Evolutionary conservation across 2,888 invertebrate genomes (phyloP).

Genomic region (Melitaea athalia): DNA sequence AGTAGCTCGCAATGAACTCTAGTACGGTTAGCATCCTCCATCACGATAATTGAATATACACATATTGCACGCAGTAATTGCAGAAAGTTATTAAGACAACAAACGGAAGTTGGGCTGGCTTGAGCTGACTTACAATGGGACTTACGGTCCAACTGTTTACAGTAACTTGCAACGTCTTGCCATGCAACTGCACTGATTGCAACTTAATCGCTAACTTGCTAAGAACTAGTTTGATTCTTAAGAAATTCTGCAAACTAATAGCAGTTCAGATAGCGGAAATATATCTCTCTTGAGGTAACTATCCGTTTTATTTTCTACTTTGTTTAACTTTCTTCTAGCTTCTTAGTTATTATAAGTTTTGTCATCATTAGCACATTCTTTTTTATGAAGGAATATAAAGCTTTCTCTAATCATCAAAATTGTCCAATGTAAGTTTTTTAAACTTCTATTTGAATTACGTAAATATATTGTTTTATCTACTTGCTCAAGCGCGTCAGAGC

Average conservation of each 20-base stretch:
- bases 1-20: not conserved
- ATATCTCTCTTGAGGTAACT: constrained; percentile 28
- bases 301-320: constrained; percentile 20
- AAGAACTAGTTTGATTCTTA: constrained; percentile 63
- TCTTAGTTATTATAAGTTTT: constrained; percentile 9
- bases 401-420: not conserved
- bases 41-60: constrained; percentile 35
- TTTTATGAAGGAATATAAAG: not conserved
- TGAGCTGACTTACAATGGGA: constrained; percentile 63
- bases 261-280: constrained; percentile 29
- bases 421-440: not conserved
- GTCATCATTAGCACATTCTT: constrained; percentile 2
- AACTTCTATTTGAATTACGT: too few species aligned
- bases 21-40: constrained; percentile 24
- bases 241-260: constrained; percentile 48
- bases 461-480: too few species aligned
- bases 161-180: constrained; percentile 51
- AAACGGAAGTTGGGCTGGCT: constrained; percentile 56
- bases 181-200: constrained; percentile 60
- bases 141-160: constrained; percentile 65
- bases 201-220: constrained; percentile 71
- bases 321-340: constrained; percentile 15
- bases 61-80: constrained; percentile 51
- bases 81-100: constrained; percentile 62
- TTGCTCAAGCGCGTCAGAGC: too few species aligned